phyloP scores from a whole-genome alignment of 2,797 vertebrate species.

The Morus bassanus region DNA sequence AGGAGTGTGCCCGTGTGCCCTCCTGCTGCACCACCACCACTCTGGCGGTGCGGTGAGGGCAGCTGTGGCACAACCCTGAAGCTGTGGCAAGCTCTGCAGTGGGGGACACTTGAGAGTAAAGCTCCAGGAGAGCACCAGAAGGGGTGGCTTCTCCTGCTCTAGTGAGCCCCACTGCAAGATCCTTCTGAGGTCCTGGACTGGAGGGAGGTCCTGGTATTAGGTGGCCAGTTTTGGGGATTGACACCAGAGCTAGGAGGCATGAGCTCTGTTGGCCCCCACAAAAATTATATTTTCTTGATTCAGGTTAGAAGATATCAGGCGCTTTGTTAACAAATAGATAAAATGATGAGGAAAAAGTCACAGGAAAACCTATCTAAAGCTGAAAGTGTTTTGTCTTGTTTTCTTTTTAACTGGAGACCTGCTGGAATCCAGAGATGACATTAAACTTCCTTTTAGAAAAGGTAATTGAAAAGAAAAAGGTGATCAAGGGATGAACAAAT shows the following conservation, averaged over 20 bases:
- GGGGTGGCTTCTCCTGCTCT: accelerated
- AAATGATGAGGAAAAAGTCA: not conserved
- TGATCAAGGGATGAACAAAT: constrained; percentile 15
- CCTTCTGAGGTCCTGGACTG: accelerated
- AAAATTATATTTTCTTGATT: not conserved
- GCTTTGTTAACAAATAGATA: not conserved
- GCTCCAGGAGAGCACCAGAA: not conserved
- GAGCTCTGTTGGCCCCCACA: not conserved
- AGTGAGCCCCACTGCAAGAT: not conserved
- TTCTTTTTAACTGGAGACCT: not conserved
- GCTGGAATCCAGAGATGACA: not conserved
- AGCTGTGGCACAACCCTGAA: not conserved
- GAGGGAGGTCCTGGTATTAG: not conserved
- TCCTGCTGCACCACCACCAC: not conserved
- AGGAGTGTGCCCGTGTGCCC: not conserved
- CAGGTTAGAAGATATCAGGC: not conserved
- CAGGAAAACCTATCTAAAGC: not conserved
- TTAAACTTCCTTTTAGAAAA: constrained; percentile 14
- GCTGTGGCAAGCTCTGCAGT: not conserved
- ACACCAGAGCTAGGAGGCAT: not conserved
- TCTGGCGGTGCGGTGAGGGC: accelerated
- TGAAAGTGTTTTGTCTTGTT: not conserved
- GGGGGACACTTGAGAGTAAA: accelerated
- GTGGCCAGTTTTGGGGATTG: accelerated
- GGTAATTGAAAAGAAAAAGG: constrained; percentile 38